These are phyloP conservation scores for Pyrochroa serraticornis DNA, from an alignment of 2,888 invertebrate genomes.

Conservation along the genomic window DNA sequence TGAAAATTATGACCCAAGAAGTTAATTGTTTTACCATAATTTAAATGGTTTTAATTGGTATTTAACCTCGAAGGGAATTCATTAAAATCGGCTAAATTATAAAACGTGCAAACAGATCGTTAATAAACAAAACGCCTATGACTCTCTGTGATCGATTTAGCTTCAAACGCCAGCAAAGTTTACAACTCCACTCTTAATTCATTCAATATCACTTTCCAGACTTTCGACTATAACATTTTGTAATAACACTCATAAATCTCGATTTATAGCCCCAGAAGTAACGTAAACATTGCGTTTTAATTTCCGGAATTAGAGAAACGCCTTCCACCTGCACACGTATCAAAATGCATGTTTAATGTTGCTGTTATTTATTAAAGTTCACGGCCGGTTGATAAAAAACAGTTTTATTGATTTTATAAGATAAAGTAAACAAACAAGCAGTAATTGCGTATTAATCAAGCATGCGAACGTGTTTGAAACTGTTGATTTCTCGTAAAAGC, in stretches of 20 bases:
- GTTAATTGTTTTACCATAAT: background rate
- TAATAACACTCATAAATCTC: background rate
- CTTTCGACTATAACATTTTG: background rate
- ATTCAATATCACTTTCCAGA: background rate
- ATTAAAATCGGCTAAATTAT: background rate
- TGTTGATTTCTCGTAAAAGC: background rate
- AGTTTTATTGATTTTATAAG: no score
- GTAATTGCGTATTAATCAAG: background rate
- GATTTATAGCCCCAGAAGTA: no score
- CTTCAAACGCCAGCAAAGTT: background rate
- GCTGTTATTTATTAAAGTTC: no score
- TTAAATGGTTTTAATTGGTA: slow-evolving; percentile 10
- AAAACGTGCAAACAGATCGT: slow-evolving; percentile 2
- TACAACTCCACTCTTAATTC: background rate
- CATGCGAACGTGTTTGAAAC: no score
- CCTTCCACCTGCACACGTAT: no score
- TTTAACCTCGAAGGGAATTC: slow-evolving; percentile 9
- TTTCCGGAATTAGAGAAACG: no score
- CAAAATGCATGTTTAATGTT: no score
- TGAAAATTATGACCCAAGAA: no score
- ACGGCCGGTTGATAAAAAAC: no score
- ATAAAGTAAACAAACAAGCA: background rate
- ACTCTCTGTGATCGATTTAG: background rate
- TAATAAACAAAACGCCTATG: background rate
- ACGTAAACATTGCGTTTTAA: no score